Conservation (phyloP, 2,113 vertebrate genomes). For the Chamaetylas fuelleborni region DNA sequence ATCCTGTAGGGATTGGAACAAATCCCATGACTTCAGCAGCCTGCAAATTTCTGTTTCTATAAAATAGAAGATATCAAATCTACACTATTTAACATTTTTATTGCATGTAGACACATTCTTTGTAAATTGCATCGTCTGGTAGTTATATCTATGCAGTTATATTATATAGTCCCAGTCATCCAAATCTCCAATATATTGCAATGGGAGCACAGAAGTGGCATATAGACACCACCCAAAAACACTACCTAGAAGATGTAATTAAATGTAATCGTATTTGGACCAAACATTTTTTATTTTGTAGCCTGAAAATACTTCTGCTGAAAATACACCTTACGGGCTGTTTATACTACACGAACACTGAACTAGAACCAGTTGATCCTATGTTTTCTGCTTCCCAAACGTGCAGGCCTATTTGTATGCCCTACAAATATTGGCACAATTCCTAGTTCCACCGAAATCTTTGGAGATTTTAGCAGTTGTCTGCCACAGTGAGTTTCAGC, state of each 20-base stretch:
- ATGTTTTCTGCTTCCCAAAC: not conserved
- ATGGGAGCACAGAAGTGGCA: not conserved
- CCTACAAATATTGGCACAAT: not conserved
- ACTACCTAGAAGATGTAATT: not conserved
- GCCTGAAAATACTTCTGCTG: not conserved
- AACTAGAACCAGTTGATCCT: not conserved
- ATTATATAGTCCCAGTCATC: not conserved
- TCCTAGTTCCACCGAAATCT: not conserved
- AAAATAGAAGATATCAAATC: not conserved
- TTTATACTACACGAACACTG: not conserved
- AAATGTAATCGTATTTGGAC: not conserved
- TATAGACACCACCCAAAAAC: not conserved
- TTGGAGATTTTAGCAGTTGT: fast-evolving
- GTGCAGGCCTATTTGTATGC: not conserved
- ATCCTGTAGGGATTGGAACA: constrained; percentile 1
- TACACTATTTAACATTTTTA: not conserved
- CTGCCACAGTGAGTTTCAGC: not conserved
- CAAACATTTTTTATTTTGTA: not conserved
- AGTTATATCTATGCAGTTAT: not conserved
- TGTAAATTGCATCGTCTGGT: not conserved
- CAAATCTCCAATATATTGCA: not conserved
- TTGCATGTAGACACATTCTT: not conserved
- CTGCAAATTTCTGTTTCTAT: not conserved
- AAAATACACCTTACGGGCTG: not conserved
- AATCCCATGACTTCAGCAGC: not conserved